Evolutionary conservation across 37 sponge, comb jelly and placozoan genomes (phyloP), one percentile per base, ranked within the genome.

Genomic region (Ianthella basta): DNA sequence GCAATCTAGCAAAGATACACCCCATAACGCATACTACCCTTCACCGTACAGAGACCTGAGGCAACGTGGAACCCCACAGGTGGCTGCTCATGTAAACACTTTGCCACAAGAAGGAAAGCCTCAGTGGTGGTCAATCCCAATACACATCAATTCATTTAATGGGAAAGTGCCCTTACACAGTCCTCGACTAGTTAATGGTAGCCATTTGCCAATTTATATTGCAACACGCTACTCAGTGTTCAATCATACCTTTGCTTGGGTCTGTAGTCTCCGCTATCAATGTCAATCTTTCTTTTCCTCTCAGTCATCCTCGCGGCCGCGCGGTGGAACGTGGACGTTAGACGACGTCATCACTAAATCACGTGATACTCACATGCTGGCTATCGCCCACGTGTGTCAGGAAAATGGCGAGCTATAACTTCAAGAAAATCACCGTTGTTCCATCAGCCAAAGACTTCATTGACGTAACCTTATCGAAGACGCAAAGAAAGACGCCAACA

Each of bases 401-500:
- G 33, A 55, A 8, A 61, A 98, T 95, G 97, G 82, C 93, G 15
- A 92, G 87, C 81, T 99, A 99, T 84, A 99, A 96, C 85, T 99
- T 99, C 89, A 99, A 99, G 87, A 92, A 92, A 72, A 91, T 96
- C 35, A 95, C 99, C 8, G 96, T 97, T 16, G 99, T 99, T 33
- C 99, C 99, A 34, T 53, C 94, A 4, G 87, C 97, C 44, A 98
- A 98, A 91, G 99, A 99, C 88, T 91, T 99, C 37, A 87, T 99
- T 14, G 99, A 99, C 82, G 91, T 99, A 38, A 86, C 93, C 65
- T 85, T 99, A 27, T 99, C 99, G 2, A 96, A 95, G 92, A 99
- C 99, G 0, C 99, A 99, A 55, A 87, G 99, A 18, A 99, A 99
- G 86, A 99, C 99, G 0, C 99, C 99, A 20, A 99, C 99, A 14